Percentiles rank a stretch among this genome's conserved stretches.
phyloP scores from a whole-genome alignment of 2,113 vertebrate species.

The Phaethon lepturus region DNA sequence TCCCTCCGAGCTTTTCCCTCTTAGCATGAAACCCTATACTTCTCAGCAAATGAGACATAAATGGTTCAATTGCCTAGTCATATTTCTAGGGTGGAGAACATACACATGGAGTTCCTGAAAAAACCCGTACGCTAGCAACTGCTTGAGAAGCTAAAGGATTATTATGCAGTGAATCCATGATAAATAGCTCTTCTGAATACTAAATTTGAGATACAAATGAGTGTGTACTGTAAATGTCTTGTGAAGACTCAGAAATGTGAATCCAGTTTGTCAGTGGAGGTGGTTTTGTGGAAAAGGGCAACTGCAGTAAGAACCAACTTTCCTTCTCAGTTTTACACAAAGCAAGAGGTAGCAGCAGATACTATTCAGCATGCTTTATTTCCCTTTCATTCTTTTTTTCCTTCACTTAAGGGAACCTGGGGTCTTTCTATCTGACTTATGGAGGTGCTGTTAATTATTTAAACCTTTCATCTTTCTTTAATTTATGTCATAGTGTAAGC shows the following conservation, averaged over 20 bases:
- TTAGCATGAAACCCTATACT: neutral
- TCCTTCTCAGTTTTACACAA: neutral
- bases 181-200: neutral
- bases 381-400: neutral
- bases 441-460: conserved; percentile 53
- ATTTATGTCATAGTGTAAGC: conserved; percentile 72
- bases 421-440: conserved; percentile 31
- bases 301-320: neutral
- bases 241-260: neutral
- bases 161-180: neutral
- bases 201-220: neutral
- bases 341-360: neutral
- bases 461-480: conserved; percentile 75
- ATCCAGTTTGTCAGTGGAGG: neutral
- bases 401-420: neutral
- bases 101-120: neutral
- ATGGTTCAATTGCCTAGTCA: neutral
- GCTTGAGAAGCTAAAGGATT: neutral
- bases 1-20: neutral
- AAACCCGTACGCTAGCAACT: neutral
- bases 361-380: neutral
- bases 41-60: conserved; percentile 50
- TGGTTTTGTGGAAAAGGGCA: neutral
- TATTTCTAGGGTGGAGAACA: conserved; percentile 14
- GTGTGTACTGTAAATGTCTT: neutral